Conservation (phyloP, 1,140 invertebrate genomes). For the Physella acuta region DNA sequence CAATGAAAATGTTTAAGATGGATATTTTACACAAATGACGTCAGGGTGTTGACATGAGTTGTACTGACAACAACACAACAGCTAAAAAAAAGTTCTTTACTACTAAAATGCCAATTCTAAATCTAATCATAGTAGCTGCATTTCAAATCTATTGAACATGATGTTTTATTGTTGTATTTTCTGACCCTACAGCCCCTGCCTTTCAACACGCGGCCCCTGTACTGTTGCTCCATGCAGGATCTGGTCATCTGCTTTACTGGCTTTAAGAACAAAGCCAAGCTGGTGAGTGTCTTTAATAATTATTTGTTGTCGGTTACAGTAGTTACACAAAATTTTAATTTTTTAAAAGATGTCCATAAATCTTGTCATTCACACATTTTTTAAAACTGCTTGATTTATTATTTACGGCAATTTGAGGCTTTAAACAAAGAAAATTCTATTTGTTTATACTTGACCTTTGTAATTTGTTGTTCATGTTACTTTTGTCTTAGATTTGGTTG, state of each 20-base stretch:
- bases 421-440: not conserved
- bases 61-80: no score
- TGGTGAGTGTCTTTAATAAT: no score
- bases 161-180: slow-evolving; percentile 9
- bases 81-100: not conserved
- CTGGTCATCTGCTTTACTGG: slow-evolving; percentile 86
- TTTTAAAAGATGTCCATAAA: no score
- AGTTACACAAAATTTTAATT: no score
- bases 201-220: slow-evolving; percentile 78
- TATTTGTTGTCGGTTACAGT: no score
- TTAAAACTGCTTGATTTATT: slow-evolving; percentile 1
- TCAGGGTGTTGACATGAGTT: no score
- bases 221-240: slow-evolving; percentile 81
- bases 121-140: slow-evolving; percentile 8
- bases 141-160: not conserved
- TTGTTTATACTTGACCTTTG: no score
- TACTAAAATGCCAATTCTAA: not conserved
- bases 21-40: no score
- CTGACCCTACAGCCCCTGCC: slow-evolving; percentile 70
- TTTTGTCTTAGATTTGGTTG: slow-evolving; percentile 74
- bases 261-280: slow-evolving; percentile 62
- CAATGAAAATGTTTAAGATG: no score
- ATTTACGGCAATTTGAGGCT: not conserved
- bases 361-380: no score
- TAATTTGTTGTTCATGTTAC: not conserved